Evolutionary conservation across 2,113 vertebrate species (phyloP).

Genomic region (Microtus ochrogaster): DNA sequence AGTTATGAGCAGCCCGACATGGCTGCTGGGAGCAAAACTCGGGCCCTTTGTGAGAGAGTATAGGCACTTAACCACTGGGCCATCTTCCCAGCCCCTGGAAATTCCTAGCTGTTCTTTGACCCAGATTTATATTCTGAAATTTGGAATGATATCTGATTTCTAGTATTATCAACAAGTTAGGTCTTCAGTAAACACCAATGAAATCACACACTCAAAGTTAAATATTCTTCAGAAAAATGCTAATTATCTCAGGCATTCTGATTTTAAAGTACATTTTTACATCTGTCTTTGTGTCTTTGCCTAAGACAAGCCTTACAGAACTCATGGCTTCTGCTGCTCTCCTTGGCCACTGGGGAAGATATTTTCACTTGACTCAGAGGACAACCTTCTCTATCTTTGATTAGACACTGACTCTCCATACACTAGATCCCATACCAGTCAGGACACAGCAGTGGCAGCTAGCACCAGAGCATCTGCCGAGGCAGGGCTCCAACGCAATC

Average conservation of each 20-base stretch:
- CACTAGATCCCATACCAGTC: not conserved
- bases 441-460: not conserved
- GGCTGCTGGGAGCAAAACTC: not conserved
- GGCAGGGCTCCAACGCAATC: not conserved
- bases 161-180: not conserved
- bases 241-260: not conserved
- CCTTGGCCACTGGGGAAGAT: not conserved
- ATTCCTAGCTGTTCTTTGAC: not conserved
- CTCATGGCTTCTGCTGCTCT: not conserved
- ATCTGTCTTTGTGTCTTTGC: not conserved
- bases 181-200: not conserved
- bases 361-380: not conserved
- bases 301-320: not conserved
- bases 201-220: not conserved
- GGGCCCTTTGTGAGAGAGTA: not conserved
- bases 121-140: slow-evolving; percentile 31
- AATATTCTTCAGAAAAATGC: slow-evolving; percentile 4
- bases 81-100: not conserved
- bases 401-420: not conserved
- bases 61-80: not conserved
- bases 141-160: not conserved
- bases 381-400: not conserved
- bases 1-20: not conserved
- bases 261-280: not conserved
- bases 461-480: not conserved